These are phyloP conservation scores for Spilosoma lubricipeda DNA, from an alignment of 2,888 invertebrate species.

Conservation along the genomic window DNA sequence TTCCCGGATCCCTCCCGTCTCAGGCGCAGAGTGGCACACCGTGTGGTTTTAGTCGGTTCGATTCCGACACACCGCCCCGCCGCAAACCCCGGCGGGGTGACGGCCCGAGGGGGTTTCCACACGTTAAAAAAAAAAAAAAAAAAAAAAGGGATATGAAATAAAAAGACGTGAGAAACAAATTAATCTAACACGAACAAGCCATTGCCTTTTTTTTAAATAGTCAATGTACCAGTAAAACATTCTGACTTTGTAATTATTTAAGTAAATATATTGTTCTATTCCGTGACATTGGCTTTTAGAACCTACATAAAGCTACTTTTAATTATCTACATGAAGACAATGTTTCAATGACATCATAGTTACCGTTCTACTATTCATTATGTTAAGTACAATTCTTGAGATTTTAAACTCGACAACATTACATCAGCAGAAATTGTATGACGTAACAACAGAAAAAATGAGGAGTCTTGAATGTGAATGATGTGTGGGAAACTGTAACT, in stretches of 20 bases:
- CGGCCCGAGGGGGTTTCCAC: too few relatives aligned
- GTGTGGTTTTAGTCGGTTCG: too few relatives aligned
- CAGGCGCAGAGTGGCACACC: too few relatives aligned
- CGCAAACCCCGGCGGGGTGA: too few relatives aligned
- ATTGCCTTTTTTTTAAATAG: too few relatives aligned
- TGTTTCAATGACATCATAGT: not conserved
- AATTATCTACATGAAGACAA: not conserved
- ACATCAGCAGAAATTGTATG: conserved; percentile 13
- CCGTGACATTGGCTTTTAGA: not conserved
- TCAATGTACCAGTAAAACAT: too few relatives aligned
- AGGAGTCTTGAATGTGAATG: conserved; percentile 12
- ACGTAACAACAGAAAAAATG: conserved; percentile 11
- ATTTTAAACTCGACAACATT: not conserved
- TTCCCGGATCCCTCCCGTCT: too few relatives aligned
- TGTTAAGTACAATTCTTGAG: not conserved
- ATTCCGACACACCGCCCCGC: too few relatives aligned
- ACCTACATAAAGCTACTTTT: not conserved
- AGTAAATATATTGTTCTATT: not conserved
- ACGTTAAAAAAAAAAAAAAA: too few relatives aligned
- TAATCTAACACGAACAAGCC: too few relatives aligned
- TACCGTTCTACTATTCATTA: not conserved
- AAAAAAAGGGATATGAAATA: too few relatives aligned
- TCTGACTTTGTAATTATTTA: not conserved
- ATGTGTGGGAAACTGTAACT: conserved; percentile 8
- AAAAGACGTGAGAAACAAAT: too few relatives aligned